These are phyloP conservation scores for Orthonychiurus folsomi DNA, from an alignment of 2,888 invertebrate genomes.

Conservation along the genomic window DNA sequence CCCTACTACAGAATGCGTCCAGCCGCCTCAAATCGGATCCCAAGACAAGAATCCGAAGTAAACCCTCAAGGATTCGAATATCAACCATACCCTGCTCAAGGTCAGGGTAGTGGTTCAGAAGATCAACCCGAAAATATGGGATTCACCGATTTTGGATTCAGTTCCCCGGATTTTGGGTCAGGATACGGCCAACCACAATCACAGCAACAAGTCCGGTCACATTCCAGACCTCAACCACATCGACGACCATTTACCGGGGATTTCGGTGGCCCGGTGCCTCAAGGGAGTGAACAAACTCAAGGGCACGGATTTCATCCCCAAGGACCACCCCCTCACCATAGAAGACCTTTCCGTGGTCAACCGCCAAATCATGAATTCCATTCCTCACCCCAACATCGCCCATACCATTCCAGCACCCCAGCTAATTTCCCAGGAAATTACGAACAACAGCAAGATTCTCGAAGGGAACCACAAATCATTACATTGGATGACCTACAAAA, in stretches of 20 bases:
- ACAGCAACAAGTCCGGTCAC: too few species aligned
- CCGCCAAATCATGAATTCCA: background rate
- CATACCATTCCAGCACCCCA: background rate
- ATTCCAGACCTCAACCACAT: background rate
- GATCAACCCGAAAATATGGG: too few species aligned
- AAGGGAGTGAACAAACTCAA: background rate
- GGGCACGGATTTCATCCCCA: background rate
- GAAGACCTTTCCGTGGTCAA: background rate
- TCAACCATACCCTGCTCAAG: background rate
- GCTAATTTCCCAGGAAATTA: background rate
- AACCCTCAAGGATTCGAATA: background rate
- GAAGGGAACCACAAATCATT: slow-evolving; percentile 6
- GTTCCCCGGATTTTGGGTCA: background rate
- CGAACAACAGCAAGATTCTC: background rate
- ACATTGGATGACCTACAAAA: slow-evolving; percentile 10
- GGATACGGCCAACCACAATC: background rate
- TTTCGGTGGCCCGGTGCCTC: background rate
- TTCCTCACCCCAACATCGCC: background rate
- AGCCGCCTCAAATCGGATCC: background rate
- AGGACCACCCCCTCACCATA: background rate
- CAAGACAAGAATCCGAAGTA: background rate
- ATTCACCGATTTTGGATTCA: background rate
- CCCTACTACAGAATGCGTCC: background rate
- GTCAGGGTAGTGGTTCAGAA: background rate
- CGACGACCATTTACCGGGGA: background rate